phyloP scores from a whole-genome alignment of 2,797 vertebrate genomes.

The Garrulus glandarius region DNA sequence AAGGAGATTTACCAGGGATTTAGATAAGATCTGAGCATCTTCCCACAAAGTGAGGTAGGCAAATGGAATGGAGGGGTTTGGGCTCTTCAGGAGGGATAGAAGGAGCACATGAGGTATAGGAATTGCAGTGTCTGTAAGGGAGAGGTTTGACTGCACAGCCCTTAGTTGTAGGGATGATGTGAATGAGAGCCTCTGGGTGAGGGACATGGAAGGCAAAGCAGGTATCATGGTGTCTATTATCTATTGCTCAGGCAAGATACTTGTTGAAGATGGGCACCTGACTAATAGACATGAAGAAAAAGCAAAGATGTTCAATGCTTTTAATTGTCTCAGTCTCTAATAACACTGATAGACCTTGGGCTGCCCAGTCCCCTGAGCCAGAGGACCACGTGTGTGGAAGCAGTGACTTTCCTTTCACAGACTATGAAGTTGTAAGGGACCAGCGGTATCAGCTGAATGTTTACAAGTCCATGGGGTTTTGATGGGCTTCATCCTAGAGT shows the following conservation, averaged over 20 bases:
- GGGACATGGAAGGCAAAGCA: background rate
- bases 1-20: background rate
- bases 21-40: background rate
- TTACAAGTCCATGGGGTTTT: background rate
- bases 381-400: background rate
- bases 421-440: background rate
- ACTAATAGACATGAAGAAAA: background rate
- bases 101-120: background rate
- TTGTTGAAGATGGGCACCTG: background rate
- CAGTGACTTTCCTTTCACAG: background rate
- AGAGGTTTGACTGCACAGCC: background rate
- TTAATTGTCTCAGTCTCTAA: background rate
- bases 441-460: background rate
- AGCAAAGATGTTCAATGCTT: background rate
- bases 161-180: background rate
- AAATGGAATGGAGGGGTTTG: background rate
- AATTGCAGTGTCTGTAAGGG: background rate
- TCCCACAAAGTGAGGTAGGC: background rate
- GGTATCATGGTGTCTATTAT: background rate
- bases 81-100: background rate
- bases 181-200: background rate
- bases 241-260: background rate
- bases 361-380: rapidly evolving
- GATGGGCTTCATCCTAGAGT: background rate
- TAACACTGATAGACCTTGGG: background rate